Conservation (phyloP, 1,140 invertebrate species). For the Grapholita molesta region DNA sequence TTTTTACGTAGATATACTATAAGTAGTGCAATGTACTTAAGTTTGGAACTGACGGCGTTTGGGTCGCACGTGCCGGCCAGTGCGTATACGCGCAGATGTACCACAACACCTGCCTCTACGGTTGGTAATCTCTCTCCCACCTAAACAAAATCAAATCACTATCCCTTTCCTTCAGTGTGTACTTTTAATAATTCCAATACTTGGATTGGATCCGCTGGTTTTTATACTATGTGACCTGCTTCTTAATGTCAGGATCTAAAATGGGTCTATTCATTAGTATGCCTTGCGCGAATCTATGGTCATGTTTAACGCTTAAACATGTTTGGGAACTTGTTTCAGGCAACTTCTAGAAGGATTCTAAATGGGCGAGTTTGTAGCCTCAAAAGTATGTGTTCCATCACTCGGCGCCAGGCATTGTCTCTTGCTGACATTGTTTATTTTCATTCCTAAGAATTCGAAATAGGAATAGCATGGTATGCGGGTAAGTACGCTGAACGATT, state of each 20-base stretch:
- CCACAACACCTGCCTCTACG: constrained; percentile 65
- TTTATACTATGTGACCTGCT: constrained; percentile 69
- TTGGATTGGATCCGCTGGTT: constrained; percentile 55
- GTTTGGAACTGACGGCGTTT: constrained; percentile 43
- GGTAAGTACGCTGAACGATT: not conserved
- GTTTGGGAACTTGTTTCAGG: constrained; percentile 53
- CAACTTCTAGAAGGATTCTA: constrained; percentile 13
- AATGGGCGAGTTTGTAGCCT: not conserved
- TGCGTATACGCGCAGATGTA: constrained; percentile 71
- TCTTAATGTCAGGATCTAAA: constrained; percentile 71
- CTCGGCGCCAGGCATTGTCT: constrained; percentile 10
- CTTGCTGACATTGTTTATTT: constrained; percentile 3
- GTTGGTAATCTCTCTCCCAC: constrained; percentile 47
- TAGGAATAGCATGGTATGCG: not conserved
- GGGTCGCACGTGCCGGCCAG: constrained; percentile 66
- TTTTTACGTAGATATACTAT: too few species aligned
- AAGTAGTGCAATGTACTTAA: not conserved
- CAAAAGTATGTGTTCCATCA: constrained; percentile 9
- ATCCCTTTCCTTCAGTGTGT: constrained; percentile 48
- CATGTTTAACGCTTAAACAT: constrained; percentile 51
- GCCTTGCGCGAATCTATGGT: constrained; percentile 47
- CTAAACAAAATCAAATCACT: constrained; percentile 30
- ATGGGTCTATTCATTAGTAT: constrained; percentile 71
- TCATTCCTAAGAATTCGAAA: not conserved
- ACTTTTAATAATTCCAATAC: constrained; percentile 58